These are phyloP conservation scores for Trichogramma evanescens DNA, from an alignment of 2,888 invertebrate species.

Conservation along the genomic window DNA sequence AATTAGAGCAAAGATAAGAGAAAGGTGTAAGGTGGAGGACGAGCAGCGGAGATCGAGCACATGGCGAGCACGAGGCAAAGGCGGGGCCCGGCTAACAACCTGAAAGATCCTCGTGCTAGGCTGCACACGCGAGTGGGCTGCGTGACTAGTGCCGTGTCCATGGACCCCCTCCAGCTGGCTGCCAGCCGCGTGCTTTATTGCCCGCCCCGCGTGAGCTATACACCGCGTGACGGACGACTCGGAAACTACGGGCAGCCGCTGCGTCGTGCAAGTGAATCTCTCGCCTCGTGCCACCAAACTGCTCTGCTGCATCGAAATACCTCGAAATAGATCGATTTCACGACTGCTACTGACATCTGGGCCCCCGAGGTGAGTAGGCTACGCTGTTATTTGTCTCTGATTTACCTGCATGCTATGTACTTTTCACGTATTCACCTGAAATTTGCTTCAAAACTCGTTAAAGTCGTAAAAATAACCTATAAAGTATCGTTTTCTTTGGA, in stretches of 20 bases:
- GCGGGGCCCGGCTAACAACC: constrained; percentile 32
- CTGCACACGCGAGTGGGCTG: constrained; percentile 24
- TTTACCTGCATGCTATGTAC: no score
- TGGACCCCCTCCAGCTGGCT: constrained; percentile 16
- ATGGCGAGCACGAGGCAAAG: constrained; percentile 26
- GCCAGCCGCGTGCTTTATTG: constrained; percentile 19
- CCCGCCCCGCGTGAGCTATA: constrained; percentile 17
- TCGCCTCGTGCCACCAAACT: not conserved
- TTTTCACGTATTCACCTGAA: no score
- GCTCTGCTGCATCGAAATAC: not conserved
- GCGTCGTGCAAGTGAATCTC: not conserved
- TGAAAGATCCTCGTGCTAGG: constrained; percentile 11
- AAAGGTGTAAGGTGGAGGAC: no score
- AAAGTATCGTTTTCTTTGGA: no score
- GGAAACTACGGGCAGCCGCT: not conserved
- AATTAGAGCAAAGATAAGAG: no score
- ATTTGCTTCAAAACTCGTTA: no score
- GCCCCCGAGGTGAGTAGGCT: no score
- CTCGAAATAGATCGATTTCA: no score
- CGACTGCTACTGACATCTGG: no score
- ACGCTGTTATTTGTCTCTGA: no score
- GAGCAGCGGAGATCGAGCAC: no score
- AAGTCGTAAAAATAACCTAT: no score
- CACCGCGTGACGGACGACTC: not conserved
- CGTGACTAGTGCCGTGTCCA: constrained; percentile 20